These are phyloP conservation scores for Acleris laterana DNA, from an alignment of 2,888 invertebrate genomes.

Conservation along the genomic window DNA sequence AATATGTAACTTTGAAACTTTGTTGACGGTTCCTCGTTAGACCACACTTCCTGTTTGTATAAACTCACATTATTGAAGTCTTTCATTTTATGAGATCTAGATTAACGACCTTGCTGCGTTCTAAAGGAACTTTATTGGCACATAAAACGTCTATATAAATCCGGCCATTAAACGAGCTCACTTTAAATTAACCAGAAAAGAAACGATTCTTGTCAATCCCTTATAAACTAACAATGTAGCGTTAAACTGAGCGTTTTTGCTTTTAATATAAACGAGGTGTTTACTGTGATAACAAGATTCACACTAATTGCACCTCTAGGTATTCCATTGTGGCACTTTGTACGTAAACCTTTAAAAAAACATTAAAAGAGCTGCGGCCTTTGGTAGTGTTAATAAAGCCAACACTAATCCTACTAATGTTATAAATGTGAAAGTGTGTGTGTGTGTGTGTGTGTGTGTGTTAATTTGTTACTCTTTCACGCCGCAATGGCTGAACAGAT, in stretches of 20 bases:
- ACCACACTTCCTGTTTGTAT: conserved; percentile 32
- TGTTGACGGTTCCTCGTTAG: conserved; percentile 15
- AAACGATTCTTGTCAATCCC: conserved; percentile 48
- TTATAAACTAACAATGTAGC: conserved; percentile 32
- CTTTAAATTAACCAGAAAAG: conserved; percentile 79
- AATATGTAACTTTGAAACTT: not conserved
- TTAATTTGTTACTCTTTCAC: too few species aligned
- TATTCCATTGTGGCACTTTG: too few species aligned
- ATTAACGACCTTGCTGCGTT: conserved; percentile 73
- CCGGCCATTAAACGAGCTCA: conserved; percentile 66
- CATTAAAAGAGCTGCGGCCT: too few species aligned
- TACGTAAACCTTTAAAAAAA: too few species aligned
- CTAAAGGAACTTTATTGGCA: conserved; percentile 73
- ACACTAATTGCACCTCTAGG: too few species aligned
- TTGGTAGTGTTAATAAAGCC: too few species aligned
- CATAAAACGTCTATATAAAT: conserved; percentile 76
- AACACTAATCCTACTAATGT: too few species aligned
- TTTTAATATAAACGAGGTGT: not conserved
- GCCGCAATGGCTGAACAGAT: too few species aligned
- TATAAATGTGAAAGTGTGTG: too few species aligned
- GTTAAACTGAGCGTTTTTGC: not conserved
- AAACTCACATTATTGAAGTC: conserved; percentile 40
- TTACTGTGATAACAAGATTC: too few species aligned
- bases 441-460: too few species aligned
- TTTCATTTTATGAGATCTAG: conserved; percentile 66